Conservation (phyloP, 2,888 invertebrate genomes). For the Amaurobius ferox region DNA sequence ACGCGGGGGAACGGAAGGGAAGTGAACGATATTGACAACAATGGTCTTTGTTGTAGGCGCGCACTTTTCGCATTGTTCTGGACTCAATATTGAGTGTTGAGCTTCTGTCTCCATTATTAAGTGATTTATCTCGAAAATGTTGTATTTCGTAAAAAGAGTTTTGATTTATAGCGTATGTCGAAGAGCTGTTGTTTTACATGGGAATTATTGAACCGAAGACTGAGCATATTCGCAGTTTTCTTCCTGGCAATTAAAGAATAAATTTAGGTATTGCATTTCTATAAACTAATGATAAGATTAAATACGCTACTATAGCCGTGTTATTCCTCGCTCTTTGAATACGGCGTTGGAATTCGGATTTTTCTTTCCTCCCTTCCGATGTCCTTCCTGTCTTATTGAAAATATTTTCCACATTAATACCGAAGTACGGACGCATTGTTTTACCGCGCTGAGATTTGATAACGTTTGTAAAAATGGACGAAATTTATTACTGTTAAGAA, state of each 20-base stretch:
- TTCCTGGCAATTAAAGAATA: slow-evolving; percentile 15
- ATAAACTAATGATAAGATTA: not conserved
- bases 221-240: not conserved
- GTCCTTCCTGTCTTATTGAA: too few relatives aligned
- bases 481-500: too few relatives aligned
- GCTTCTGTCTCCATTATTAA: slow-evolving; percentile 66
- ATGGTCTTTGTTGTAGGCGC: slow-evolving; percentile 51
- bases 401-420: too few relatives aligned
- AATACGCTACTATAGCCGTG: not conserved
- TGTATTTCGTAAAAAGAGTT: slow-evolving; percentile 52
- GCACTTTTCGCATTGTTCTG: slow-evolving; percentile 52
- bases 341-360: not conserved
- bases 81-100: slow-evolving; percentile 68
- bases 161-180: slow-evolving; percentile 66
- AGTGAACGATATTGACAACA: slow-evolving; percentile 63
- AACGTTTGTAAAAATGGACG: too few relatives aligned
- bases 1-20: slow-evolving; percentile 21
- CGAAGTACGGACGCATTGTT: too few relatives aligned
- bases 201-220: slow-evolving; percentile 3
- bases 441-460: too few relatives aligned
- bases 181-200: slow-evolving; percentile 14
- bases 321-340: not conserved
- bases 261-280: slow-evolving; percentile 1
- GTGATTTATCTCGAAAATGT: slow-evolving; percentile 67
- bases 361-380: not conserved